Base-by-base conservation (phyloP, 2,888 invertebrate genomes). In the Metacarcinus magister region DNA sequence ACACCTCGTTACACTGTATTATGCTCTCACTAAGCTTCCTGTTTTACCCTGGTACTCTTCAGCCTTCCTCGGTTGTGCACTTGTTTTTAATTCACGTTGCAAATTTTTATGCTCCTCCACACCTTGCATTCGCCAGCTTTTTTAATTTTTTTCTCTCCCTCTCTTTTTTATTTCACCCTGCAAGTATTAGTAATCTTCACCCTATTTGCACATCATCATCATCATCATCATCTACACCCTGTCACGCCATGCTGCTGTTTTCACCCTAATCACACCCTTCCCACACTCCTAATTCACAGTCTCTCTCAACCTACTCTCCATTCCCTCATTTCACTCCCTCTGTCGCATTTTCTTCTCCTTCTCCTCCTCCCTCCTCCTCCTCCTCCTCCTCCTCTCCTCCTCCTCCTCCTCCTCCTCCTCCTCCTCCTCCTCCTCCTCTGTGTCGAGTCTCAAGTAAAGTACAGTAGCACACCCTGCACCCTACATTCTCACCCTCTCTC, bases 371-470 rank as follows among this genome's bases (percentile, higher is more conserved):
- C 8, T 32, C 39, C 5, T 89, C 19, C 39, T 32, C 10, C 39
- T 32, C 89, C 32, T 28, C 89, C 2, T 28, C 7, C 82, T 19
- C 7, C 23, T 7, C n/a, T 32, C 23, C 32, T 32, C 82, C 32
- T 82, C n/a, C 82, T 82, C n/a, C 82, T 82, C n/a, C 89, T 28
- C 43, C 89, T 89, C 89, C 32, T 90, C 43, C 44, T 91, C 82
- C 32, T 82, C 32, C 32, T 32, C 32, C 82, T 82, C 82, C 32
- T 82, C 82, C 32, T 82, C 82, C 67, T 19, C 19, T 16, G 67
- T 67, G 67, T 23, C 23, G 3, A 67, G 67, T 67, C 13, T 23
- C 3, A 67, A 67, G 23, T 67, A 67, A 67, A 19, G 67, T 19
- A 10, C 82, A 32, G 32, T 23, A 32, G 82, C 82, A 82, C 32